Conservation (phyloP, 2,797 vertebrate species). For the Leptoclinus maculatus region DNA sequence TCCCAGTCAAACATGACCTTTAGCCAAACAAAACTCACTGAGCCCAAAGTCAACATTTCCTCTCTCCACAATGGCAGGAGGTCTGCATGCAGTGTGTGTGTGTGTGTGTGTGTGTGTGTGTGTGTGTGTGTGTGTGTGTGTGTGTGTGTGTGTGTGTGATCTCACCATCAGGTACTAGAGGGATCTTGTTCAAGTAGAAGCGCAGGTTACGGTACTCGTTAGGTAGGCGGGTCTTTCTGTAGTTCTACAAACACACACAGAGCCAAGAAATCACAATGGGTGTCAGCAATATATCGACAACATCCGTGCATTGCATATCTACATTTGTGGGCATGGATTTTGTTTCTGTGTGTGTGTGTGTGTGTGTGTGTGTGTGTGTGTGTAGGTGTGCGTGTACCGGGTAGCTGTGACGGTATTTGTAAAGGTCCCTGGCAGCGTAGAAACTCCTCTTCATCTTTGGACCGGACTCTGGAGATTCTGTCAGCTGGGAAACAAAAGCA, state of each 20-base stretch:
- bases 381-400: conserved; percentile 82
- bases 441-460: conserved; percentile 98
- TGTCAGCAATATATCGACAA: not conserved
- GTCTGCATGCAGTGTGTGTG: not conserved
- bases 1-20: conserved; percentile 67
- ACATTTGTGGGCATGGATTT: not conserved
- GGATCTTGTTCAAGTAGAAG: conserved; percentile 98
- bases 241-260: conserved; percentile 84
- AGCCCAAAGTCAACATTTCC: conserved; percentile 41
- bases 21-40: conserved; percentile 59
- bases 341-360: not conserved
- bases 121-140: conserved; percentile 9
- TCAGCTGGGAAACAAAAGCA: conserved; percentile 76
- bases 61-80: conserved; percentile 7
- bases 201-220: conserved; percentile 96
- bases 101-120: conserved; percentile 5
- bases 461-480: conserved; percentile 84
- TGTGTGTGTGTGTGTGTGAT: conserved; percentile 24
- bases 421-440: conserved; percentile 96
- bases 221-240: conserved; percentile 90
- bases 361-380: conserved; percentile 21
- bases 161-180: conserved; percentile 97
- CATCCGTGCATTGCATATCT: not conserved
- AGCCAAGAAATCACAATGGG: conserved; percentile 19
- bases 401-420: conserved; percentile 98